Base-by-base conservation (phyloP, 2,113 vertebrate genomes). In the Globicephala melas region DNA sequence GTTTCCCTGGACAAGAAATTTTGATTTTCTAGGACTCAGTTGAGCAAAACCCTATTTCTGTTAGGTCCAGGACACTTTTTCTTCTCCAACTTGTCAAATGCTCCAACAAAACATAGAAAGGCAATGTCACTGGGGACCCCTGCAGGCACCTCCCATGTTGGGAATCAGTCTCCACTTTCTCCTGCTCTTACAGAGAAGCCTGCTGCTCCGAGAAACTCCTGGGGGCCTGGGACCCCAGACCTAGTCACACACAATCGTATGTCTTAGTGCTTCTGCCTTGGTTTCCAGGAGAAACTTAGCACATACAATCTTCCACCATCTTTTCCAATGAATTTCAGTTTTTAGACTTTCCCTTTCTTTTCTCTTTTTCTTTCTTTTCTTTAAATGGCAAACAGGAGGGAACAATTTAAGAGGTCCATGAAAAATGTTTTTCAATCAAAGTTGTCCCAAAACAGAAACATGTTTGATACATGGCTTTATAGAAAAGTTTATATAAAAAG, bases 371-470 rank as follows among this genome's bases (percentile, higher is more conserved):
- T 60, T 68, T 23, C 5, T 63, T 70, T 82, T 65, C 28, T 67
- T 73, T 88, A 28, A 73, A 41, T 50, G 44, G 44, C 33, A 73
- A 73, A 12, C 13, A 50, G 58, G 58, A 50, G 36, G 28, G 47
- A 89, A 18, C 47, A 23, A 53, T 36, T 80, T 36, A 33, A 41
- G n/a, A 79, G 17, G 21, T 38, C 33, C 20, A 17, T 10, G 67
- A 63, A 81, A 96, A 89, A 74, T 55, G 38, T 44, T 26, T 92
- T 84, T 74, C 50, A 33, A 71, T 95, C 82, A 36, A 74, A 84
- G 55, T 67, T 89, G 38, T 38, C 31, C 38, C 14, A 11, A 68
- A 55, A 15, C 36, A 92, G 65, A 85, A 92, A 76, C 8, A 6
- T 67, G 13, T 77, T 85, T 55, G 33, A 65, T 50, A 7, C 12